Base-by-base conservation (phyloP, 1,140 invertebrate genomes). In the Schlechtendalia chinensis region DNA sequence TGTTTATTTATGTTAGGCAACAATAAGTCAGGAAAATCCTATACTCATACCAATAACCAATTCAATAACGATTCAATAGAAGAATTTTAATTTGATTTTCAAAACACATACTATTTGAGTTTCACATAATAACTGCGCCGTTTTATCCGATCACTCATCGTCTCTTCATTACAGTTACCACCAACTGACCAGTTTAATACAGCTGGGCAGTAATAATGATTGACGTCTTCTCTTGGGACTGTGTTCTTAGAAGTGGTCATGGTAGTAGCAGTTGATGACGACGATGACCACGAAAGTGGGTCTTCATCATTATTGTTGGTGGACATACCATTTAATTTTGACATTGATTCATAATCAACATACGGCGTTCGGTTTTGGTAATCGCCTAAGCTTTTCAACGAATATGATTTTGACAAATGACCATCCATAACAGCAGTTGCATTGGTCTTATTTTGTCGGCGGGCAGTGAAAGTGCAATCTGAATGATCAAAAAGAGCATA, bases 91-190 rank as follows among this genome's bases (percentile, higher is more conserved):
- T 71, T 71, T 29, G n/a, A 50, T 50, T 50, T 8, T 50, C 47
- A n/a, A 53, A 53, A 27, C 1, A 71, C 27, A 29, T 29, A n/a
- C 6, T 72, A 72, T 54, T 72, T 72, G 3, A 79, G 22, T 79
- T 79, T 79, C 24, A 79, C 75, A 50, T 95, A 96, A 86, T 94
- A 96, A 85, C 93, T 95, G 85, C 94, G 94, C 24, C 94, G 88
- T 82, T 93, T 88, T 82, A 96, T 96, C 82, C 94, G 88, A 83
- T 96, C 94, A 50, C 91, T 91, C 16, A 96, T 91, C 50, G 91
- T 92, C 84, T 94, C 93, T 86, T 89, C 71, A 27, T 39, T 63
- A 50, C 58, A 47, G 17, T 79, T 79, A 6, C 53, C 32, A 6
- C 53, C 32, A 19, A 59, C 10, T 24, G 58, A 27, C 75, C 75